A percentile compares a stretch with the other conserved stretches of the same genome.
Conservation (phyloP, 2,797 vertebrate species). For the Okamejei kenojei region DNA sequence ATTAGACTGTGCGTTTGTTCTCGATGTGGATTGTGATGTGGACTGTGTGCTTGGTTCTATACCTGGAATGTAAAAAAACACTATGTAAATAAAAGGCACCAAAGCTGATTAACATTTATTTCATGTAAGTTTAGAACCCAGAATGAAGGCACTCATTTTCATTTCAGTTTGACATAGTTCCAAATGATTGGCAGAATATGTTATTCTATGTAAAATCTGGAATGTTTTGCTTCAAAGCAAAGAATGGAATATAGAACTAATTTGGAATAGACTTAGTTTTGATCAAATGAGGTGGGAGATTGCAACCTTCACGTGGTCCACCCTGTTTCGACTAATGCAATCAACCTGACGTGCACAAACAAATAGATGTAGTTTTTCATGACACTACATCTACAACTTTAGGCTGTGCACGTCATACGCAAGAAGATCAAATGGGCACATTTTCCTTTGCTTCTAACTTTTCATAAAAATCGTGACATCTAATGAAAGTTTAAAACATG, state of each 20-base stretch:
- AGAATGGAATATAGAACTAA: not conserved
- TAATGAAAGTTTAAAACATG: not conserved
- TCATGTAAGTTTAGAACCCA: not conserved
- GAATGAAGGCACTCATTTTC: not conserved
- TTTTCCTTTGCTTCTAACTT: not conserved
- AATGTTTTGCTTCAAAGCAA: not conserved
- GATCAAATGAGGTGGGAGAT: not conserved
- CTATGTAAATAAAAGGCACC: not conserved
- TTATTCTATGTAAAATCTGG: not conserved
- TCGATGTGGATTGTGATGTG: not conserved
- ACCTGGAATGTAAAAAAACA: slow-evolving; percentile 14
- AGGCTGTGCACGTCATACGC: too few species aligned
- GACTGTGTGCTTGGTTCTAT: not conserved
- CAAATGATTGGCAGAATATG: not conserved
- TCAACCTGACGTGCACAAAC: too few species aligned
- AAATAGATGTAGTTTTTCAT: too few species aligned
- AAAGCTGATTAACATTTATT: not conserved
- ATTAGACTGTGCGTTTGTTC: not conserved
- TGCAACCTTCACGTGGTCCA: too few species aligned
- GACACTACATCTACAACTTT: too few species aligned
- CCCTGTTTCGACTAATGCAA: too few species aligned
- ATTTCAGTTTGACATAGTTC: not conserved
- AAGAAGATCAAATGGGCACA: not conserved
- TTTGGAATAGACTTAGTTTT: not conserved
- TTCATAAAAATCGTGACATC: not conserved